A percentile compares a stretch with the other conserved stretches of the same genome.
Evolutionary conservation across 2,888 invertebrate genomes (phyloP).

Genomic region (Monoplex corrugatus): DNA sequence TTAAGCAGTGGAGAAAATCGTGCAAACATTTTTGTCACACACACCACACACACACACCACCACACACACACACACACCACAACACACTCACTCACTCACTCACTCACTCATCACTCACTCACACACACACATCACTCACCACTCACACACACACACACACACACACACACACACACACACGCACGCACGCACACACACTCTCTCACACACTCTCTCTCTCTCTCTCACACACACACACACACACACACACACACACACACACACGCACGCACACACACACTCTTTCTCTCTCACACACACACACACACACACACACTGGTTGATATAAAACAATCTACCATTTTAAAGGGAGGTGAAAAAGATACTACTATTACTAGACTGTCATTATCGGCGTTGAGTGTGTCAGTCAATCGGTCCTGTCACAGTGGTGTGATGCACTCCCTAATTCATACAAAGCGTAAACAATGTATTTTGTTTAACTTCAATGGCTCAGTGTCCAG

Average conservation of each 20-base stretch:
- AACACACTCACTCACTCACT: too few species aligned
- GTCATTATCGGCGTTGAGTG: too few species aligned
- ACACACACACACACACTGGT: background rate
- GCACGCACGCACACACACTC: background rate
- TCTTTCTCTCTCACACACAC: background rate
- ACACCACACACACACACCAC: background rate
- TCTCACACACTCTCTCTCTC: background rate
- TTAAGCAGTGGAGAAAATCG: too few species aligned
- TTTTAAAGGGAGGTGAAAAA: too few species aligned
- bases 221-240: background rate
- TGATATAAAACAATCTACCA: too few species aligned
- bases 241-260: background rate
- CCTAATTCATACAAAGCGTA: too few species aligned
- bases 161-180: constrained; percentile 17
- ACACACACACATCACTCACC: constrained; percentile 10
- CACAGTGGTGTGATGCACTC: too few species aligned
- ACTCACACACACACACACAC: constrained; percentile 8
- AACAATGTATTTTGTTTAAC: background rate
- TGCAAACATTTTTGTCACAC: too few species aligned
- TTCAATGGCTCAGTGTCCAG: background rate
- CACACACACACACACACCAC: constrained; percentile 6
- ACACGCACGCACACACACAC: background rate
- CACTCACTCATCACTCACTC: background rate
- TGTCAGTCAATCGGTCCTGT: too few species aligned
- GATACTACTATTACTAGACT: too few species aligned